Percentiles rank a stretch among this genome's conserved stretches.
These are phyloP conservation scores for Rhyzopertha dominica DNA, from an alignment of 1,140 invertebrate genomes.

Conservation along the genomic window DNA sequence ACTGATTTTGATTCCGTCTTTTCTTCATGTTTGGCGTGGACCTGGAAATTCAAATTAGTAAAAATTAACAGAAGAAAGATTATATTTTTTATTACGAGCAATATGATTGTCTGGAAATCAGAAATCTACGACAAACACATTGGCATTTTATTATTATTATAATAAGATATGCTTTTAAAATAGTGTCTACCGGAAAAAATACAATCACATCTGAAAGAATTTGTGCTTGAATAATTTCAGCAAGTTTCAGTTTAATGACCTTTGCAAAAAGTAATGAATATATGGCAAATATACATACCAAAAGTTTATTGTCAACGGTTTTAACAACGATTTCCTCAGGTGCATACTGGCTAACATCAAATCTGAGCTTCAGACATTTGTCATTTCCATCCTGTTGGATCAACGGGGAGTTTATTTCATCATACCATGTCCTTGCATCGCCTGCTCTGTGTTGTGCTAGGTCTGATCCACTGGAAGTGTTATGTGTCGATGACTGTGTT, in stretches of 20 bases:
- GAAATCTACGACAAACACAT: too few species aligned
- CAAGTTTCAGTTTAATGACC: too few species aligned
- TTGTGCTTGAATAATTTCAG: too few species aligned
- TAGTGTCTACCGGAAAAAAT: too few species aligned
- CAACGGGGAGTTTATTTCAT: slow-evolving; percentile 84
- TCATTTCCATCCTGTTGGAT: slow-evolving; percentile 85
- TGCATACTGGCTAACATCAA: slow-evolving; percentile 91
- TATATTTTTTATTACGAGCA: too few species aligned
- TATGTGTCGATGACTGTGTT: slow-evolving; percentile 51
- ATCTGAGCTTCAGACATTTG: slow-evolving; percentile 84
- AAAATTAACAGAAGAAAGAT: too few species aligned
- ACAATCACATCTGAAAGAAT: too few species aligned
- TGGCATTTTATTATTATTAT: too few species aligned
- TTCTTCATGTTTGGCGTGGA: slow-evolving; percentile 94
- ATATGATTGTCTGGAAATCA: too few species aligned
- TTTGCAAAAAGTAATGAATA: too few species aligned
- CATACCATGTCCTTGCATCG: slow-evolving; percentile 60
- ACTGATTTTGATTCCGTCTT: slow-evolving; percentile 91
- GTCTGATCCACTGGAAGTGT: slow-evolving; percentile 52
- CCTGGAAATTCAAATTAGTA: slow-evolving; percentile 57
- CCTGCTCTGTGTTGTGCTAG: slow-evolving; percentile 47
- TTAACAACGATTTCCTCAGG: slow-evolving; percentile 96
- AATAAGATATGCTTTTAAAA: too few species aligned
- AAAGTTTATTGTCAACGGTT: slow-evolving; percentile 91
- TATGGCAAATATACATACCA: slow-evolving; percentile 67